Evolutionary conservation across 2,113 vertebrate species (phyloP).

Genomic region (Pelecanus crispus): DNA sequence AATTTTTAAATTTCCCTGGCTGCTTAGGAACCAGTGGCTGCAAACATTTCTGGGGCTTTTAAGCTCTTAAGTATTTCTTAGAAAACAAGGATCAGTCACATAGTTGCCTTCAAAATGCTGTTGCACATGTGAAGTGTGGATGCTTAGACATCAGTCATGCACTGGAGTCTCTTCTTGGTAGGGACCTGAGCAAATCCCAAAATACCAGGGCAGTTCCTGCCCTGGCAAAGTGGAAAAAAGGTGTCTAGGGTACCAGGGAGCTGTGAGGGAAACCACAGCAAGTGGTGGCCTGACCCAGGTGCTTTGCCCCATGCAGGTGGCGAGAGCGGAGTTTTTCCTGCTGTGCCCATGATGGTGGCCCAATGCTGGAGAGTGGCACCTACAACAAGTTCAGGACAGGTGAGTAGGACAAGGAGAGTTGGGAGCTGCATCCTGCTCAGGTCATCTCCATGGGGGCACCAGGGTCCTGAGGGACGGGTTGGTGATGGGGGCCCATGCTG

Average conservation of each 20-base stretch:
- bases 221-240: not conserved
- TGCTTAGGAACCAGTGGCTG: not conserved
- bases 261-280: not conserved
- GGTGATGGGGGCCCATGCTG: not conserved
- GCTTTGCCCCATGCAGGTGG: constrained; percentile 72
- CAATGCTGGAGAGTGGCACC: constrained; percentile 64
- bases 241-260: not conserved
- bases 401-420: constrained; percentile 1
- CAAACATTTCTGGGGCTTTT: not conserved
- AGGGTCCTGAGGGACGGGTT: not conserved
- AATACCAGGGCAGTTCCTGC: not conserved
- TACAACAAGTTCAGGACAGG: constrained; percentile 87
- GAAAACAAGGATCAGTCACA: not conserved
- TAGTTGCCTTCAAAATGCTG: not conserved
- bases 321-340: constrained; percentile 75
- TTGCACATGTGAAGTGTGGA: not conserved
- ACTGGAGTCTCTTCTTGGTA: rapidly evolving
- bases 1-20: not conserved
- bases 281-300: not conserved
- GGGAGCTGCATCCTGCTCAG: not conserved
- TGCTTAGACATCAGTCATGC: not conserved
- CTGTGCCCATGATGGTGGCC: constrained; percentile 62
- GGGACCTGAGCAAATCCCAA: not conserved
- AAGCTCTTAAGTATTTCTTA: not conserved
- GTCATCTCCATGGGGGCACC: rapidly evolving